A percentile compares a stretch with the other conserved stretches of the same genome.
These are phyloP conservation scores for Sebastes nivosus DNA, from an alignment of 2,797 vertebrate species.

Conservation along the genomic window DNA sequence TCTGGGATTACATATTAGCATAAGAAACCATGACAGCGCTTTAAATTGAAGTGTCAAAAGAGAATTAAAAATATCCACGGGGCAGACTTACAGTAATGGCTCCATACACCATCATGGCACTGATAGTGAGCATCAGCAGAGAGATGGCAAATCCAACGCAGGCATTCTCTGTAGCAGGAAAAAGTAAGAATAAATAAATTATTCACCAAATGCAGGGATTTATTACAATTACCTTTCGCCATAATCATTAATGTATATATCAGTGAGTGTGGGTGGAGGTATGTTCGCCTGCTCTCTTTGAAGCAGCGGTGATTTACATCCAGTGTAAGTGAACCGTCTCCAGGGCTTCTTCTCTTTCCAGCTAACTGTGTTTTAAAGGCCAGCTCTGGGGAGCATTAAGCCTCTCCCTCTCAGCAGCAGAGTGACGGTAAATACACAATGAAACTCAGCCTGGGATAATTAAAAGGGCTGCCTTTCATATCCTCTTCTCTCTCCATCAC, in stretches of 20 bases:
- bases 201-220: background rate
- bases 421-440: slow-evolving; percentile 20
- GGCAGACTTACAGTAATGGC: slow-evolving; percentile 93
- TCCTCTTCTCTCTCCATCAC: slow-evolving; percentile 41
- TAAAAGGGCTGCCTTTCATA: slow-evolving; percentile 63
- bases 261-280: background rate
- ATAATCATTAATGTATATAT: background rate
- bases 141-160: slow-evolving; percentile 97
- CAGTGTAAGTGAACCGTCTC: slow-evolving; percentile 29
- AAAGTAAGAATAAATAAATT: background rate
- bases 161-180: slow-evolving; percentile 88
- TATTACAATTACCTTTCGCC: background rate
- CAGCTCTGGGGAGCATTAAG: slow-evolving; percentile 61
- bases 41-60: slow-evolving; percentile 12
- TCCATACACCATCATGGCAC: slow-evolving; percentile 99
- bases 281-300: slow-evolving; percentile 6
- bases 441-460: slow-evolving; percentile 56
- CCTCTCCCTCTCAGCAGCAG: slow-evolving; percentile 16
- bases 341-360: slow-evolving; percentile 14
- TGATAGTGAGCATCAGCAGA: slow-evolving; percentile 99
- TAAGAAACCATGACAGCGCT: background rate
- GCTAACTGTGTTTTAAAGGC: slow-evolving; percentile 27
- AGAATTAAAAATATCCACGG: background rate
- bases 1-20: slow-evolving; percentile 38
- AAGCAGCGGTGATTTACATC: slow-evolving; percentile 40